Base-by-base conservation (phyloP, 2,888 invertebrate genomes). In the Dyspetes luteomarginatus region DNA sequence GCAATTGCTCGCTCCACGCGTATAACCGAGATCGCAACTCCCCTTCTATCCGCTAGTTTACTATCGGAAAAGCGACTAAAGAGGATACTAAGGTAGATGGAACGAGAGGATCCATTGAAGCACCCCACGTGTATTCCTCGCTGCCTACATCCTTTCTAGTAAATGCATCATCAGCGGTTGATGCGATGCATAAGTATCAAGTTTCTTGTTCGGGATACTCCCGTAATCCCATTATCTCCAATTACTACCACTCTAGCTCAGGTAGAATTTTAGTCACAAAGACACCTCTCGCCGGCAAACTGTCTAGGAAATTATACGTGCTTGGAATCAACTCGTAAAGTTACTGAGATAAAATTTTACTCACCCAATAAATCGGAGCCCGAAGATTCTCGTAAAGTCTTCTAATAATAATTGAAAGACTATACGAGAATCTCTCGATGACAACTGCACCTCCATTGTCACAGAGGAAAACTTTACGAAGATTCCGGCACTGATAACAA, bases 191-290 rank as follows among this genome's bases (percentile, higher is more conserved):
- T 83, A 82, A 83, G 82, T 80, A 81, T 81, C 83, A 86, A 85
- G 78, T 84, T 82, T 79, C 76, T 50, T 78, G 55, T 80, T 80
- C 45, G 67, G 56, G 65, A 80, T 71, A 68, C 78, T 82, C 72
- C 55, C 69, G n/a, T 48, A 77, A 76, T 78, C 73, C 72, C 79
- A 85, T 84, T 85, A 84, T 83, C 84, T 83, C 82, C 85, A 86
- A 87, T 88, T 86, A 85, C 69, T 62, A n/a, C n/a, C n/a, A n/a
- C n/a, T n/a, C n/a, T n/a, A n/a, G n/a, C n/a, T n/a, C n/a, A n/a
- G n/a, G n/a, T n/a, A n/a, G n/a, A n/a, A n/a, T n/a, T n/a, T n/a
- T n/a, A n/a, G n/a, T n/a, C n/a, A n/a, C n/a, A n/a, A n/a, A n/a
- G n/a, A n/a, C n/a, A n/a, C n/a, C n/a, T n/a, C n/a, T n/a, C n/a